Evolutionary conservation across 1,140 invertebrate genomes (phyloP), one percentile per base, ranked within the genome.

Genomic region (Drosophila nikananu): DNA sequence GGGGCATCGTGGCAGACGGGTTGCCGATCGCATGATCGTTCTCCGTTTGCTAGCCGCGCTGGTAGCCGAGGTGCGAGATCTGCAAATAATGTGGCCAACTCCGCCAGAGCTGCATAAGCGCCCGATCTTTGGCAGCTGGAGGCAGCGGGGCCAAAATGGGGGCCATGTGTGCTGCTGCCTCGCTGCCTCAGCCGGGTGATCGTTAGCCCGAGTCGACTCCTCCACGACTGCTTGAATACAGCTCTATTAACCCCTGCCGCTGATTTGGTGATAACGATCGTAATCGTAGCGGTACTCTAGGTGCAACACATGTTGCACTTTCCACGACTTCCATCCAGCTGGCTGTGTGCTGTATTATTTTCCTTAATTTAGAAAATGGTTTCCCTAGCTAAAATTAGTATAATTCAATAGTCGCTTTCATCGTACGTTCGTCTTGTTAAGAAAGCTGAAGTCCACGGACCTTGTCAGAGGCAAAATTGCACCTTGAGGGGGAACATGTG

Each of bases 251-350:
- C 81, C 87, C 68, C 70, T 46, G 68, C 58, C 54, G 78, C 83
- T 91, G 87, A 90, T 90, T 90, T 90, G 80, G 87, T 91, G 87
- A 91, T 91, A 91, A 91, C 87, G 87, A 91, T 91, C 87, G 81
- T 78, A 90, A 80, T 74, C 79, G 64, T 86, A 86, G 81, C 81
- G 81, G 76, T 81, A 82, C 75, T 80, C 72, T 73, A 80, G 65
- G 84, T 81, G 78, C 81, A 89, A 89, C 83, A 87, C 83, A 87
- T 87, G 84, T 87, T 87, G 84, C 83, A 77, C 76, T 68, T 58
- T 65, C 13, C 42, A 48, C 23, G n/a, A 54, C 41, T 51, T 44
- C 37, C 37, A 21, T 44, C 15, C 27, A 30, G 3, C 32, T 35
- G 17, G 35, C 21, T 48, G 25, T 48, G 27, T 19, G 78, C 79